Base-by-base conservation (phyloP, 2,888 invertebrate genomes). In the Pseudeuparius sepicola region DNA sequence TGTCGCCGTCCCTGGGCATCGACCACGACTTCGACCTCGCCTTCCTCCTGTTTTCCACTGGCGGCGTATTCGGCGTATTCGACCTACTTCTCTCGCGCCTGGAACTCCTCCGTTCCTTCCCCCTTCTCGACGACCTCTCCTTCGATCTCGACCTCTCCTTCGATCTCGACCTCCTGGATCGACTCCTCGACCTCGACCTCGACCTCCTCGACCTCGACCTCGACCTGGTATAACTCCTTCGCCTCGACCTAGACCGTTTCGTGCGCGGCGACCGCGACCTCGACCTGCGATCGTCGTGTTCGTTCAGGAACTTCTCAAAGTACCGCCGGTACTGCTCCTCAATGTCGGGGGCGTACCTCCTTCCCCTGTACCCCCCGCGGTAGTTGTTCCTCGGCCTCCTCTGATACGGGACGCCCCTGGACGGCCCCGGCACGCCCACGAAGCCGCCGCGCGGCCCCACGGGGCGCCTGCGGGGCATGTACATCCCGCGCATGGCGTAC, bases 1-100 rank as follows among this genome's bases (percentile, higher is more conserved):
- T 48, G 24, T 49, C 47, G 37, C 63, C 45, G 6, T 69, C 68
- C 42, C 64, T 69, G 1, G 73, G 73, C 29, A 71, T 52, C 0
- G 77, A 76, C 74, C 76, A 75, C 10, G 75, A 75, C 43, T 70
- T 71, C n/a, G 20, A 20, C 6, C n/a, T n/a, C 17, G n/a, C 7
- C 11, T 10, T 6, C 7, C 7, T 20, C 6, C 20, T n/a, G n/a
- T 20, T 20, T 20, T 20, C 20, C 20, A 7, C 20, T n/a, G 20
- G 20, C n/a, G 20, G 6, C 20, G 7, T 6, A 20, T 20, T 20
- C 20, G 7, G 6, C n/a, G 6, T n/a, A 20, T 20, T n/a, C n/a
- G 20, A 20, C 20, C 20, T 20, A 20, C n/a, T n/a, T n/a, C n/a
- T n/a, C n/a, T n/a, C n/a, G 9, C 23, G 14, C 5, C 20, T 31